A percentile compares a stretch with the other conserved stretches of the same genome.
phyloP scores from a whole-genome alignment of 2,797 vertebrate genomes.

The Labroides dimidiatus region DNA sequence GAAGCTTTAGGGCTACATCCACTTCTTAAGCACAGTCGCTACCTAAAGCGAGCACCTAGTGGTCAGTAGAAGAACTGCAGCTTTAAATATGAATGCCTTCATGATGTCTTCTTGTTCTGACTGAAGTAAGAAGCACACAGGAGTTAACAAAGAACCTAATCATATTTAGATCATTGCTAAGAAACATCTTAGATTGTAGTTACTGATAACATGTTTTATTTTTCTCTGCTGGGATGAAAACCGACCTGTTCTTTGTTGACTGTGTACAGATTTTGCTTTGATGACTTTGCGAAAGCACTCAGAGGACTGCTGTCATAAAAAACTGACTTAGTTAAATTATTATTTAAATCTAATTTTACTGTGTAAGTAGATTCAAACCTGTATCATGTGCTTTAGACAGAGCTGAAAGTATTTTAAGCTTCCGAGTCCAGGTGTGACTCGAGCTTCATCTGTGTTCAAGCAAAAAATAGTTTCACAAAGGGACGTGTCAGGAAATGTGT shows the following conservation, averaged over 20 bases:
- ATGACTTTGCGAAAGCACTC: neutral
- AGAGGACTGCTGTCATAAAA: neutral
- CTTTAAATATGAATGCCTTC: neutral
- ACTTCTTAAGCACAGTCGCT: neutral
- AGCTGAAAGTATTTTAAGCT: neutral
- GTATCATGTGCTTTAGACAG: neutral
- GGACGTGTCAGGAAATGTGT: too few relatives aligned
- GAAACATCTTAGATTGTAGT: neutral
- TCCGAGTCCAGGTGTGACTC: too few relatives aligned
- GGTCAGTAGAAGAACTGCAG: conserved; percentile 14
- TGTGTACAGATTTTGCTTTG: neutral
- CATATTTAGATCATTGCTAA: neutral
- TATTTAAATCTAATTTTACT: neutral
- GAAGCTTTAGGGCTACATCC: neutral
- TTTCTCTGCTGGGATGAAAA: neutral
- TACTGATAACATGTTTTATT: neutral
- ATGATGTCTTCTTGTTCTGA: neutral
- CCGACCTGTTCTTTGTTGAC: neutral
- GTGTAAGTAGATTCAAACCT: neutral
- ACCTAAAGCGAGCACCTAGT: neutral
- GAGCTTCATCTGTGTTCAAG: too few relatives aligned
- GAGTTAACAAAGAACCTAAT: neutral
- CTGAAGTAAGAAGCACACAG: neutral
- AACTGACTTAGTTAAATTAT: neutral
- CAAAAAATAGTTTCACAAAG: too few relatives aligned